These are phyloP conservation scores for Ramphastos sulfuratus DNA, from an alignment of 2,113 vertebrate species.

Conservation along the genomic window DNA sequence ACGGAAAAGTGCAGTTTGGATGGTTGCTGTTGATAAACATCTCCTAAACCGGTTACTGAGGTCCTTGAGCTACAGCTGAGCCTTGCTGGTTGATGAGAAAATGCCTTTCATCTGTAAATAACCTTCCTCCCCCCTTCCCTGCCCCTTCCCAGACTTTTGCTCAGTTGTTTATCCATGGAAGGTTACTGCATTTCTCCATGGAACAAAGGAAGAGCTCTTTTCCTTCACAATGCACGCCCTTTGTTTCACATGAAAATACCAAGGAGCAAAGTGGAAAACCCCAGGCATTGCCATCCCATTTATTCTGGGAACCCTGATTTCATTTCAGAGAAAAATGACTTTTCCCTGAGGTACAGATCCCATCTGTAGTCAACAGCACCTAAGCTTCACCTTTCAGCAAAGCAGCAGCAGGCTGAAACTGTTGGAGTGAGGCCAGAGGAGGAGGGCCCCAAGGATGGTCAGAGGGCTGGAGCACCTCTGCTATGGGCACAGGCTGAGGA, in stretches of 20 bases:
- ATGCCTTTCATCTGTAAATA: conserved; percentile 12
- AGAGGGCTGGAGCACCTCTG: no score
- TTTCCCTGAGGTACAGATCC: not conserved
- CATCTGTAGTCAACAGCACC: not conserved
- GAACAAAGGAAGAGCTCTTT: conserved; percentile 57
- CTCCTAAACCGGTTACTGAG: not conserved
- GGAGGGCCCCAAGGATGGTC: no score
- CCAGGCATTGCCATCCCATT: not conserved
- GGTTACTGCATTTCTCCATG: conserved; percentile 7
- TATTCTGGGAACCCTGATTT: not conserved
- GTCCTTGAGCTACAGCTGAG: not conserved
- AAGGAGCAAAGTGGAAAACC: conserved; percentile 22
- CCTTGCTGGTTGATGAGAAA: not conserved
- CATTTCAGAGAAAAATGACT: not conserved
- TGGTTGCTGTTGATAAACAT: not conserved
- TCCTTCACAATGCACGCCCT: not conserved
- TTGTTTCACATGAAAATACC: conserved; percentile 41
- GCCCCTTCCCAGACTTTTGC: not conserved
- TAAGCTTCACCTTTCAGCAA: not conserved
- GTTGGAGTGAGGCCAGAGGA: no score
- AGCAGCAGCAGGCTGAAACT: not conserved
- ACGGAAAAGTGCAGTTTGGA: not conserved
- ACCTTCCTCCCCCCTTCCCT: not conserved
- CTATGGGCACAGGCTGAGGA: no score
- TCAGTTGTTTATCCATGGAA: conserved; percentile 26